phyloP scores from a whole-genome alignment of 2,888 invertebrate genomes.

The Gryllus longicercus region DNA sequence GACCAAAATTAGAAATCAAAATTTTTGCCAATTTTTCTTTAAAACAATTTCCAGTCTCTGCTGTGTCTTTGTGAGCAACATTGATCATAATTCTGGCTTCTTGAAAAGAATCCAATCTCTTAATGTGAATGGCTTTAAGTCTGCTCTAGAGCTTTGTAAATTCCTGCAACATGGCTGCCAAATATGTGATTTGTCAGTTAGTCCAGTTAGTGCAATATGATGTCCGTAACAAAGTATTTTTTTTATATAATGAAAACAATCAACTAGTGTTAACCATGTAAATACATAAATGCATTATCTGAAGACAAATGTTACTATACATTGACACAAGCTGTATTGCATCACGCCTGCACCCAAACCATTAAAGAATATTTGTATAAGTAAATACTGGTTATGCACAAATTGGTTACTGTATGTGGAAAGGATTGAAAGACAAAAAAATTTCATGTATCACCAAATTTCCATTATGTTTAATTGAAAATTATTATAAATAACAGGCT shows the following conservation, averaged over 20 bases:
- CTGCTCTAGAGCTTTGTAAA: slow-evolving; percentile 33
- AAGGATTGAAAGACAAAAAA: slow-evolving; percentile 19
- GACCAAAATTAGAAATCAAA: slow-evolving; percentile 20
- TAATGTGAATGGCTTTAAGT: slow-evolving; percentile 29
- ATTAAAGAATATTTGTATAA: slow-evolving; percentile 26
- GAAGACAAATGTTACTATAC: slow-evolving; percentile 31
- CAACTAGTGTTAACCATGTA: slow-evolving; percentile 28
- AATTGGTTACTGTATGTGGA: slow-evolving; percentile 31
- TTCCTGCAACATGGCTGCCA: slow-evolving; percentile 31
- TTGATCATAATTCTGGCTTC: slow-evolving; percentile 28
- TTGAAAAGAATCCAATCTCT: slow-evolving; percentile 25
- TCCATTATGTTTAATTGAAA: slow-evolving; percentile 30
- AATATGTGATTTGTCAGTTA: slow-evolving; percentile 30
- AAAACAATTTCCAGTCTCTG: slow-evolving; percentile 22
- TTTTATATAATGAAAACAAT: slow-evolving; percentile 26
- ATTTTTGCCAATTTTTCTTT: slow-evolving; percentile 21
- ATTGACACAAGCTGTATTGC: slow-evolving; percentile 28
- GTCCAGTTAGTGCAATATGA: slow-evolving; percentile 27
- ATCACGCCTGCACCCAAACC: slow-evolving; percentile 40
- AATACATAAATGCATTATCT: slow-evolving; percentile 27
- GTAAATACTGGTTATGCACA: slow-evolving; percentile 31
- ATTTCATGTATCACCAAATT: slow-evolving; percentile 27
- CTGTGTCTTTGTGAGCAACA: slow-evolving; percentile 24
- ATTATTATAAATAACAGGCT: slow-evolving; percentile 29
- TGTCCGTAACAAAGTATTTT: slow-evolving; percentile 27